These are phyloP conservation scores for Brachionus calyciflorus DNA, from an alignment of 1,140 invertebrate species.

Conservation along the genomic window DNA sequence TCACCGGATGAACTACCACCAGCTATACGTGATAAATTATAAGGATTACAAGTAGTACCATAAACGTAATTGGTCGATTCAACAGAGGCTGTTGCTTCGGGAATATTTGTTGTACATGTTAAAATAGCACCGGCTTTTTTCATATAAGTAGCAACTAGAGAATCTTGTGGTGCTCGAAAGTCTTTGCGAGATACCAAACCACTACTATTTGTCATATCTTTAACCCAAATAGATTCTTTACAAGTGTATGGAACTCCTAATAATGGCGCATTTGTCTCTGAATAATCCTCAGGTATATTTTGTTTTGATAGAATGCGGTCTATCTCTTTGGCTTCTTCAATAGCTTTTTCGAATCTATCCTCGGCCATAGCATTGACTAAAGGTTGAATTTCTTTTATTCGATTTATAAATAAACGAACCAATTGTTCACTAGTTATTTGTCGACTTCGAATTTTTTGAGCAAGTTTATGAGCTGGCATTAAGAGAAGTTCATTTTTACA, in stretches of 20 bases:
- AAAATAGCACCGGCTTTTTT: slow-evolving; percentile 73
- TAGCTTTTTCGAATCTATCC: slow-evolving; percentile 53
- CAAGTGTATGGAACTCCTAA: slow-evolving; percentile 58
- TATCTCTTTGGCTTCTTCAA: slow-evolving; percentile 53
- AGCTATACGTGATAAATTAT: slow-evolving; percentile 65
- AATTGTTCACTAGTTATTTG: slow-evolving; percentile 54
- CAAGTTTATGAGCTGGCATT: slow-evolving; percentile 14
- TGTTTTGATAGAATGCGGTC: slow-evolving; percentile 50
- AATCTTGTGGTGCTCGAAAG: slow-evolving; percentile 67
- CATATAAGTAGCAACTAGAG: slow-evolving; percentile 66
- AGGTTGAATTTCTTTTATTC: slow-evolving; percentile 53
- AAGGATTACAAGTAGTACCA: slow-evolving; percentile 80
- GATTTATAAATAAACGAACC: slow-evolving; percentile 53
- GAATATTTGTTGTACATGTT: slow-evolving; percentile 75
- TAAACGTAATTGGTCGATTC: slow-evolving; percentile 84
- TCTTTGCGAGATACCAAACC: slow-evolving; percentile 66
- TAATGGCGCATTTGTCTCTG: slow-evolving; percentile 53
- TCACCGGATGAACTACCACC: slow-evolving; percentile 61
- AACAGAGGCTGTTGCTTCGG: slow-evolving; percentile 73
- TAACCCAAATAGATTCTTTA: slow-evolving; percentile 52
- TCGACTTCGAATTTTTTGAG: slow-evolving; percentile 20
- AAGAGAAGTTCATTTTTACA: slow-evolving; percentile 31
- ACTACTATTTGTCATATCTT: slow-evolving; percentile 52
- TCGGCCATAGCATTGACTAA: slow-evolving; percentile 54
- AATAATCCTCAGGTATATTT: slow-evolving; percentile 20